These are phyloP conservation scores for Plestiodon gilberti DNA, from an alignment of 2,113 vertebrate genomes.

Conservation along the genomic window DNA sequence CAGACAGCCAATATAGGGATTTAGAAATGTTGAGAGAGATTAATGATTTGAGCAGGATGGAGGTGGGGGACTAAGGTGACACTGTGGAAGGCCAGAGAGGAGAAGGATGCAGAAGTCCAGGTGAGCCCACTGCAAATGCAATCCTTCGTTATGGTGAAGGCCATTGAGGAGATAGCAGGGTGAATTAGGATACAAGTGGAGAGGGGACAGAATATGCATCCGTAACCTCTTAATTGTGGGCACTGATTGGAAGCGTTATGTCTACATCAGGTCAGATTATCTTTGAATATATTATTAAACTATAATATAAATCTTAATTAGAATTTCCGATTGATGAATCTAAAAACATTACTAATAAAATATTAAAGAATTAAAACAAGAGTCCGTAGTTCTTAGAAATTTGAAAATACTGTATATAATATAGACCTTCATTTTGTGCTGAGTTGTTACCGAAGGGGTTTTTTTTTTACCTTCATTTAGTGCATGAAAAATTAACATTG, in stretches of 20 bases:
- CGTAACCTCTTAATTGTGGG: not conserved
- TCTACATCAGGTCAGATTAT: not conserved
- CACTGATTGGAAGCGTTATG: not conserved
- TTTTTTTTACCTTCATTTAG: slow-evolving; percentile 34
- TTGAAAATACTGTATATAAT: slow-evolving; percentile 12
- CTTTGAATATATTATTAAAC: slow-evolving; percentile 19
- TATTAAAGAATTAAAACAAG: slow-evolving; percentile 14
- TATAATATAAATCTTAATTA: slow-evolving; percentile 34
- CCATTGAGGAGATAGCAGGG: too few relatives aligned
- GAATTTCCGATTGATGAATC: slow-evolving; percentile 25
- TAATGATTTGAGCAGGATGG: too few relatives aligned
- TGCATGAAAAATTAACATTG: slow-evolving; percentile 28
- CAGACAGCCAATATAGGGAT: too few relatives aligned
- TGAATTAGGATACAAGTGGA: not conserved
- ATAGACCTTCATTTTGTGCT: slow-evolving; percentile 5
- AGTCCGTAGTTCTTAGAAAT: not conserved
- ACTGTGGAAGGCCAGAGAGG: too few relatives aligned
- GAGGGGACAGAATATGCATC: too few relatives aligned
- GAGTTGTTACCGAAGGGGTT: not conserved
- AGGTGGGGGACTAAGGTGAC: too few relatives aligned
- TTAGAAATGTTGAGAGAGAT: too few relatives aligned
- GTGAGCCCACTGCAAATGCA: too few relatives aligned
- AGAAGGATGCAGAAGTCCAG: too few relatives aligned
- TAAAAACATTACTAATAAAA: slow-evolving; percentile 21
- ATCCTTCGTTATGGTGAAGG: not conserved